Conservation (phyloP, 2,888 invertebrate species). For the Temnothorax rugatulus region DNA sequence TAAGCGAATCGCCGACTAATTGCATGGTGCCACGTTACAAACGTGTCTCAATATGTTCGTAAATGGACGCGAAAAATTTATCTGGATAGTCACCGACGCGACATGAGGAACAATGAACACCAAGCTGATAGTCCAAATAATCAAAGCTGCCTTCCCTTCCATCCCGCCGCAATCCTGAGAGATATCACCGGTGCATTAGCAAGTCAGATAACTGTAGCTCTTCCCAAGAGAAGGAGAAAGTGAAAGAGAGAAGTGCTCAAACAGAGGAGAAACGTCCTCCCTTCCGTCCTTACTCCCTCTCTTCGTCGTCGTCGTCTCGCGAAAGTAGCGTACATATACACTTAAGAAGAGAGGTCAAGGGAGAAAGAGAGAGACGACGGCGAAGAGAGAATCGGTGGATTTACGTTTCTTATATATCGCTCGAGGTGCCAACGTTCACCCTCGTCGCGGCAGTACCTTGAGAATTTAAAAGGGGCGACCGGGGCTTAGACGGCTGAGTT, state of each 20-base stretch:
- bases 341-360: constrained; percentile 56
- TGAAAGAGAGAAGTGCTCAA: constrained; percentile 57
- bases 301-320: constrained; percentile 22
- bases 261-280: constrained; percentile 47
- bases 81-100: neutral
- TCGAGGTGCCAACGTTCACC: constrained; percentile 71
- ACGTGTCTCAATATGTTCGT: constrained; percentile 59
- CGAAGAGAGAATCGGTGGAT: constrained; percentile 73
- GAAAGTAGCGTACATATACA: constrained; percentile 60
- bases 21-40: constrained; percentile 62
- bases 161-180: constrained; percentile 73
- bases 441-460: constrained; percentile 68
- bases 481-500: constrained; percentile 72
- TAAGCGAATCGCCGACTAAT: constrained; percentile 78
- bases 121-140: constrained; percentile 67
- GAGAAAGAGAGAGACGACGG: constrained; percentile 49
- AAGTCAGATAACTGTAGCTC: constrained; percentile 80
- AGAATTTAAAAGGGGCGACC: constrained; percentile 75
- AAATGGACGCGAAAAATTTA: constrained; percentile 19
- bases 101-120: constrained; percentile 58
- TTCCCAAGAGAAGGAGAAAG: constrained; percentile 62
- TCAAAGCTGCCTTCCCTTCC: constrained; percentile 66
- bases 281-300: constrained; percentile 28
- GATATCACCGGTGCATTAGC: constrained; percentile 81
- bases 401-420: constrained; percentile 74